phyloP scores from a whole-genome alignment of 2,113 vertebrate species.

The Cyprinodon tularosa region DNA sequence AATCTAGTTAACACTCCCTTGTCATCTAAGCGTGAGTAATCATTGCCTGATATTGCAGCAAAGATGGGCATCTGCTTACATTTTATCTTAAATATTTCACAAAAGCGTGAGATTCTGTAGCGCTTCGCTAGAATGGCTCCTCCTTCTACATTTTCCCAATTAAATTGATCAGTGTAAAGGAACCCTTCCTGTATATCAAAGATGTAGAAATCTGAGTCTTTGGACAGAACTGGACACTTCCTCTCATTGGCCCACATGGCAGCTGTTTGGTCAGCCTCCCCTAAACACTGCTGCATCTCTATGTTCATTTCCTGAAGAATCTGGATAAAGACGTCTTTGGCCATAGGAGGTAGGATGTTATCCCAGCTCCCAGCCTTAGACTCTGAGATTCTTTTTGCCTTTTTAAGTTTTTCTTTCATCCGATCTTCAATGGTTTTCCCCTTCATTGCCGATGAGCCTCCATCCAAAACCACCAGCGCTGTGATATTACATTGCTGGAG shows the following conservation, averaged over 20 bases:
- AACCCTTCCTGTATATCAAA: background rate
- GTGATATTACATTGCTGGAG: background rate
- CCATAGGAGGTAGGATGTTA: background rate
- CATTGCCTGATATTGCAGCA: slow-evolving; percentile 19
- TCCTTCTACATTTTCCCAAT: background rate
- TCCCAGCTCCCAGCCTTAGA: no score
- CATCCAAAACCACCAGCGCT: background rate
- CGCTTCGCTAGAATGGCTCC: background rate
- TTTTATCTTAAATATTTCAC: background rate
- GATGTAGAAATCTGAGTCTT: slow-evolving; percentile 8
- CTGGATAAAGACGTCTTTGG: slow-evolving; percentile 14
- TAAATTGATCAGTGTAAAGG: background rate
- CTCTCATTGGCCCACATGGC: background rate
- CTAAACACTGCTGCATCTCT: background rate
- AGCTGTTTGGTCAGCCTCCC: background rate
- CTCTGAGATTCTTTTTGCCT: background rate
- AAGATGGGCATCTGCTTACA: slow-evolving; percentile 1
- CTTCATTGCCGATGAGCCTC: background rate
- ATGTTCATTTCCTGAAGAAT: background rate
- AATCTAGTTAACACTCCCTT: accelerated
- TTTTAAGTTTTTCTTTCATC: background rate
- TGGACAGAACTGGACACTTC: slow-evolving; percentile 1
- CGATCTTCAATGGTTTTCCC: background rate
- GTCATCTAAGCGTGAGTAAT: background rate
- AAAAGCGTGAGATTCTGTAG: background rate